Percentiles rank a stretch among this genome's conserved stretches.
phyloP scores from a whole-genome alignment of 2,888 invertebrate species.

The Craniophora ligustri region DNA sequence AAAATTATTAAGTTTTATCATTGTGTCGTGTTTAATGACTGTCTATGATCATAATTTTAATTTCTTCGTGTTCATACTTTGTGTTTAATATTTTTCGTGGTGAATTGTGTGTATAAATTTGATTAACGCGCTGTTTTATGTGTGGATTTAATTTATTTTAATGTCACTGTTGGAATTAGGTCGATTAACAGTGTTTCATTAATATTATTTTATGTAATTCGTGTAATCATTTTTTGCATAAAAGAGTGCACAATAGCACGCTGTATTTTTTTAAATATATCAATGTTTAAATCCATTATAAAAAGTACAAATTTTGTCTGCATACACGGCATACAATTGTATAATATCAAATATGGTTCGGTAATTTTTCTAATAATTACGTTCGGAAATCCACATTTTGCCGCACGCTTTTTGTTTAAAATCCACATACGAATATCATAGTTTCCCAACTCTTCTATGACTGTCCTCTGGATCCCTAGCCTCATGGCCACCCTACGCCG shows the following conservation, averaged over 20 bases:
- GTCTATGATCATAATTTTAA: slow-evolving; percentile 62
- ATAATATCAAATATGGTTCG: too few species aligned
- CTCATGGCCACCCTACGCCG: slow-evolving; percentile 65
- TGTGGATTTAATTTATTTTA: slow-evolving; percentile 38
- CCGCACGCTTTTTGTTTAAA: too few species aligned
- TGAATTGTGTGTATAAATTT: slow-evolving; percentile 36
- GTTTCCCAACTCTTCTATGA: too few species aligned
- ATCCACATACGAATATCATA: too few species aligned
- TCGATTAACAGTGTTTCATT: slow-evolving; percentile 18
- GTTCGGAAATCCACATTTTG: too few species aligned
- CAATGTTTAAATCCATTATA: too few species aligned
- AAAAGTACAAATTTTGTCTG: too few species aligned
- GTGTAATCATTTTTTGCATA: too few species aligned
- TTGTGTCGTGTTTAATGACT: slow-evolving; percentile 66
- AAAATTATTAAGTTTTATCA: slow-evolving; percentile 67
- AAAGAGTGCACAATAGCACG: too few species aligned
- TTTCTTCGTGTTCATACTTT: slow-evolving; percentile 45
- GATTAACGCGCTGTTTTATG: slow-evolving; percentile 35
- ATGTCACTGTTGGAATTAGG: slow-evolving; percentile 26
- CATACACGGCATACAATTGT: too few species aligned
- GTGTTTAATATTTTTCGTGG: slow-evolving; percentile 48
- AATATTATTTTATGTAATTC: neutral
- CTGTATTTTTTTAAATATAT: too few species aligned
- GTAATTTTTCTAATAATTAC: too few species aligned
- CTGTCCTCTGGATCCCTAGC: slow-evolving; percentile 4